Base-by-base conservation (phyloP, 64 coral and sea anemone species). In the Montipora foliosa region DNA sequence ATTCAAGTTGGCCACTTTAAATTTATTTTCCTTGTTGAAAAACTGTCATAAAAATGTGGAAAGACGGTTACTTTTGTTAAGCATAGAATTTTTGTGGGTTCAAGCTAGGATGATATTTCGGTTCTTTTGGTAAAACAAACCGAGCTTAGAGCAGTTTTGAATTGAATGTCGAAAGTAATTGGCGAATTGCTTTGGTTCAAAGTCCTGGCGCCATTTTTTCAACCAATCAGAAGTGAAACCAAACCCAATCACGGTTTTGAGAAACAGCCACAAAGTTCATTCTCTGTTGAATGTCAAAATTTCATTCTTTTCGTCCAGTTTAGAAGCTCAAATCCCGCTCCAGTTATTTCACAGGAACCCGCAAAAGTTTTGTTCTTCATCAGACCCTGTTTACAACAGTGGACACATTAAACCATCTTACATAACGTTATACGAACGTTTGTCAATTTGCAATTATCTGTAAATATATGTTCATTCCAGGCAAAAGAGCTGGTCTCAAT, bases 401-500 rank as follows among this genome's bases (percentile, higher is more conserved):
- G 14, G 68, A 21, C 21, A 71, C 21, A 24, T 71, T 71, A 8
- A 71, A 19, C 3, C 20, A 71, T 71, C 19, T 24, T 71, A 71
- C 14, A 71, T 17, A n/a, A 78, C 0, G 17, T 15, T 19, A 19
- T 16, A 49, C 4, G 5, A 48, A 13, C 9, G 12, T 19, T 16
- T 50, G 49, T 57, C 11, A 6, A 57, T 57, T 8, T 19, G 16
- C 4, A 50, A 78, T 78, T 78, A 14, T 49, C 46, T 72, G 19
- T 48, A 68, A 2, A 67, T 69, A 84, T 10, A 70, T 71, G 12
- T 71, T 71, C 22, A 51, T 86, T 71, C 46, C 46, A 22, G 49
- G 46, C 47, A 86, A 24, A 68, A 44, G 82, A 86, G 82, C 82
- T 72, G 82, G 82, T 71, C 82, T 86, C 82, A 86, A 69, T 71